Percentiles rank a stretch among this genome's conserved stretches.
phyloP scores from a whole-genome alignment of 2,113 vertebrate species.

The Oreochromis aureus region DNA sequence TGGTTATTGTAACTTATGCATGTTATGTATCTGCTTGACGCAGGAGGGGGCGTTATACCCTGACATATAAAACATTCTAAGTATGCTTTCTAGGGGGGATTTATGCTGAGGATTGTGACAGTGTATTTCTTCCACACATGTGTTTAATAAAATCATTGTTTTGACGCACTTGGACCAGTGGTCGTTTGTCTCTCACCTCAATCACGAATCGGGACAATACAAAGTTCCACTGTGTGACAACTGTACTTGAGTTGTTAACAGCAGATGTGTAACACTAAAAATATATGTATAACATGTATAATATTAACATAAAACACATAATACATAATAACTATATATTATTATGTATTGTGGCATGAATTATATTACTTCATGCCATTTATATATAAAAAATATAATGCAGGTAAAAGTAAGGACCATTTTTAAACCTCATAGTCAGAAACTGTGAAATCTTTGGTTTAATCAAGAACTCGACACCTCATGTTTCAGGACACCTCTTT shows the following conservation, averaged over 20 bases:
- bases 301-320: too few relatives aligned
- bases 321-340: not conserved
- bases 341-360: not conserved
- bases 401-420: not conserved
- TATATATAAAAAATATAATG: not conserved
- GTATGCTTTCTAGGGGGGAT: too few relatives aligned
- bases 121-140: too few relatives aligned
- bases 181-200: too few relatives aligned
- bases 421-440: not conserved
- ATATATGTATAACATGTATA: not conserved
- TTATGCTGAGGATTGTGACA: too few relatives aligned
- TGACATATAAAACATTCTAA: too few relatives aligned
- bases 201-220: too few relatives aligned
- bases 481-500: conserved; percentile 55
- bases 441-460: not conserved
- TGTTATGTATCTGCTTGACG: too few relatives aligned
- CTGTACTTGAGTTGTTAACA: not conserved
- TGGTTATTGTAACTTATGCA: too few relatives aligned
- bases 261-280: not conserved
- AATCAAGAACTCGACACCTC: not conserved
- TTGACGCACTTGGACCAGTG: too few relatives aligned
- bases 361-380: not conserved
- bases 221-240: not conserved
- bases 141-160: too few relatives aligned
- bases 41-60: too few relatives aligned